A percentile compares a stretch with the other conserved stretches of the same genome.
Conservation (phyloP, 2,113 vertebrate species). For the Entelurus aequoreus region DNA sequence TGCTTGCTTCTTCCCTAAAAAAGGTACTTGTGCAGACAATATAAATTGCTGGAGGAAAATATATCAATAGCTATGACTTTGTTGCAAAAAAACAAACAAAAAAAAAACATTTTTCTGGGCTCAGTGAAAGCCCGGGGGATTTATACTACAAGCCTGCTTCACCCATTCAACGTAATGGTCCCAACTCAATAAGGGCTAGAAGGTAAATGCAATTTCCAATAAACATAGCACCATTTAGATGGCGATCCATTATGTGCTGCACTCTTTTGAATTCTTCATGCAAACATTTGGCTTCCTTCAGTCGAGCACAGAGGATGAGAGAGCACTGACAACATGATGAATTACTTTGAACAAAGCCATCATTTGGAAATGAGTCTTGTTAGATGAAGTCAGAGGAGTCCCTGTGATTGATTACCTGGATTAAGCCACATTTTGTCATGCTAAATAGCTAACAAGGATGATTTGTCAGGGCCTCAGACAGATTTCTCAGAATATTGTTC, state of each 20-base stretch:
- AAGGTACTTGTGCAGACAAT: conserved; percentile 45
- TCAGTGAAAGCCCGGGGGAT: conserved; percentile 39
- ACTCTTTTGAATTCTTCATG: conserved; percentile 28
- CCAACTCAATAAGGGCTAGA: conserved; percentile 38
- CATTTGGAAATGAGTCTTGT: conserved; percentile 19
- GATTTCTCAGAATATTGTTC: too few relatives aligned
- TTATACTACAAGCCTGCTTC: conserved; percentile 54
- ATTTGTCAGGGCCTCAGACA: too few relatives aligned
- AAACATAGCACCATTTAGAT: conserved; percentile 55
- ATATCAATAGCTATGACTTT: conserved; percentile 50
- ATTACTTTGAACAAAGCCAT: conserved; percentile 37
- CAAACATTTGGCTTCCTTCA: conserved; percentile 41
- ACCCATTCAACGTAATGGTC: conserved; percentile 47
- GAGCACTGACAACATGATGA: conserved; percentile 29
- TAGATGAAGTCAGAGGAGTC: conserved; percentile 11
- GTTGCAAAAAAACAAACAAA: conserved; percentile 39
- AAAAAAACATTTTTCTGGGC: conserved; percentile 26
- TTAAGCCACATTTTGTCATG: neutral
- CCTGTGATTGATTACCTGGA: conserved; percentile 14
- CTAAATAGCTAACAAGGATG: neutral
- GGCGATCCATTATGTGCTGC: conserved; percentile 35
- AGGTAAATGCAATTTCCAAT: conserved; percentile 50
- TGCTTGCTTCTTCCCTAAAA: conserved; percentile 48
- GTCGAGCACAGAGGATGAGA: conserved; percentile 16
- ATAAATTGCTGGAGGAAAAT: conserved; percentile 55